Evolutionary conservation across 2,797 vertebrate species (phyloP).

Genomic region (Amniataba percoides): DNA sequence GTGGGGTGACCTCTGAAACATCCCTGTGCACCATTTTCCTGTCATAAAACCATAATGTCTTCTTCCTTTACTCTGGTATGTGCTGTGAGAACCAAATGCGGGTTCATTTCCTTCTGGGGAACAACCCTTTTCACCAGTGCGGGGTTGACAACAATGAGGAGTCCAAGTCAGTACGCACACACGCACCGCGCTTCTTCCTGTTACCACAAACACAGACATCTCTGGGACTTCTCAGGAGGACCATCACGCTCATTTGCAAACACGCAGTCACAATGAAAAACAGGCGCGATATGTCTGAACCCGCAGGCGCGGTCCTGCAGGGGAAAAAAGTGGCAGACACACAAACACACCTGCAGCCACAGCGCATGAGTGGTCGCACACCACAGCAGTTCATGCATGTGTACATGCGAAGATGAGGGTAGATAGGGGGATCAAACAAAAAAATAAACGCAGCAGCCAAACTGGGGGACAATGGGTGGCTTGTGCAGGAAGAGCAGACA

Average conservation of each 20-base stretch:
- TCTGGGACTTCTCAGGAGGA: constrained; percentile 69
- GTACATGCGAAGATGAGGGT: constrained; percentile 39
- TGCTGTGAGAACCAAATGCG: constrained; percentile 37
- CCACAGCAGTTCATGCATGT: constrained; percentile 1
- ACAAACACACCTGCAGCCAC: constrained; percentile 46
- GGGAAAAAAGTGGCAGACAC: constrained; percentile 22
- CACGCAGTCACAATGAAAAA: constrained; percentile 57
- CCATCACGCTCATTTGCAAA: constrained; percentile 55
- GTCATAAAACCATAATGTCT: constrained; percentile 53
- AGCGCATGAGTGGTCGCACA: constrained; percentile 31
- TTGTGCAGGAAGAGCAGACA: constrained; percentile 71
- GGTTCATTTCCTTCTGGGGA: constrained; percentile 67
- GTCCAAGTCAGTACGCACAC: constrained; percentile 35
- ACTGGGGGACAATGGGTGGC: constrained; percentile 70
- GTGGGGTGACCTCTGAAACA: constrained; percentile 44
- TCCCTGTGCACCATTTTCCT: constrained; percentile 46
- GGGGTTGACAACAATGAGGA: constrained; percentile 48
- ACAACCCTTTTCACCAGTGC: constrained; percentile 46
- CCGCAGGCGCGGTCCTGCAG: constrained; percentile 36
- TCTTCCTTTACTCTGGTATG: constrained; percentile 55
- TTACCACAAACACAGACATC: constrained; percentile 63
- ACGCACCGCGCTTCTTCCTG: constrained; percentile 62
- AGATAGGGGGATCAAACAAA: constrained; percentile 65
- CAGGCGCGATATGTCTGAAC: constrained; percentile 58
- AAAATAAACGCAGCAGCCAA: constrained; percentile 74